phyloP scores from a whole-genome alignment of 1,140 invertebrate genomes.

The Eriocheir sinensis region DNA sequence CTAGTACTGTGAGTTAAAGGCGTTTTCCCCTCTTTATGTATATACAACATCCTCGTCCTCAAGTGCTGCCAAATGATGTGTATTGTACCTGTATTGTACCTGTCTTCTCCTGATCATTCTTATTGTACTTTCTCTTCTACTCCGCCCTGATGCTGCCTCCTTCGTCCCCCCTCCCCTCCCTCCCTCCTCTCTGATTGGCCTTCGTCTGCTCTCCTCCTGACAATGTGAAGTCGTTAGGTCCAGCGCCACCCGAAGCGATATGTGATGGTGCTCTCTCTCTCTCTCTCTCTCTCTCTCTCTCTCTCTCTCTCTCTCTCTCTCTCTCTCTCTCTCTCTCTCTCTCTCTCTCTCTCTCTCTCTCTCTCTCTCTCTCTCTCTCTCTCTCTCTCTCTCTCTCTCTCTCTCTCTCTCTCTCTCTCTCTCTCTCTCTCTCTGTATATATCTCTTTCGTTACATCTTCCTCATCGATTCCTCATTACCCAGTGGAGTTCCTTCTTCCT shows the following conservation, averaged over 20 bases:
- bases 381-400: not conserved
- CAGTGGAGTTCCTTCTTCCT: not conserved
- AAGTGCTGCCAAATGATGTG: too few relatives aligned
- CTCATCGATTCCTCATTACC: not conserved
- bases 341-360: not conserved
- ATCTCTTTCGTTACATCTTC: not conserved
- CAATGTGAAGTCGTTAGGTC: too few relatives aligned
- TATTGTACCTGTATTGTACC: too few relatives aligned
- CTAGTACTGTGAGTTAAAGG: too few relatives aligned
- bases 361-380: slow-evolving; percentile 31
- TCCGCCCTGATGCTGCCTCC: not conserved
- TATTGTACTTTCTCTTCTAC: not conserved
- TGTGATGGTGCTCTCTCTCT: slow-evolving; percentile 35
- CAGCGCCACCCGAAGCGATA: too few relatives aligned
- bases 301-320: slow-evolving; percentile 40
- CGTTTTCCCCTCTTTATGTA: too few relatives aligned
- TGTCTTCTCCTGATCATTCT: not conserved
- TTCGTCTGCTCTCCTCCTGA: not conserved
- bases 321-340: not conserved
- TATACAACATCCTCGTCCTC: too few relatives aligned
- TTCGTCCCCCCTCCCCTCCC: not conserved
- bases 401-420: slow-evolving; percentile 40
- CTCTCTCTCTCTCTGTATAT: not conserved
- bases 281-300: slow-evolving; percentile 52
- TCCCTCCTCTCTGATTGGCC: not conserved